Evolutionary conservation across 2,113 vertebrate genomes (phyloP).

Genomic region (Psophia crepitans): DNA sequence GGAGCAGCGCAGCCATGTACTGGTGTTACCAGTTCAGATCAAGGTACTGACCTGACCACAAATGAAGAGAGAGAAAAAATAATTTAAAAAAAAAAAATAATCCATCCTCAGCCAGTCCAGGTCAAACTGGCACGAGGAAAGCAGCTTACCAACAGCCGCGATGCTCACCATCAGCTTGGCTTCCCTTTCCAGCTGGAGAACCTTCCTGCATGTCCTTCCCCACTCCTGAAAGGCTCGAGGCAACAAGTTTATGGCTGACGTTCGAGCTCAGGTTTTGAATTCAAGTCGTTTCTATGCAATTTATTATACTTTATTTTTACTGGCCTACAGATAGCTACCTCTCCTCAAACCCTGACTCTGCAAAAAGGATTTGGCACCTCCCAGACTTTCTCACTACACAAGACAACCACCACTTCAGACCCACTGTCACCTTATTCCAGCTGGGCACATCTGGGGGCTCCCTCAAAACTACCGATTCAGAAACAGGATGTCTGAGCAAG

Average conservation of each 20-base stretch:
- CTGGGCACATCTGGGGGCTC: no score
- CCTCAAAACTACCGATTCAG: neutral
- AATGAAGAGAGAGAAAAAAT: neutral
- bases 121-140: neutral
- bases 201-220: neutral
- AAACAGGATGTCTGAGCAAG: neutral
- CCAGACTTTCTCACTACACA: fast-evolving
- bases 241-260: no score
- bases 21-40: no score
- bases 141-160: neutral
- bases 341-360: neutral
- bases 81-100: neutral
- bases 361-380: neutral
- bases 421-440: neutral
- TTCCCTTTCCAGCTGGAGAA: neutral
- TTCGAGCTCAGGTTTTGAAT: no score
- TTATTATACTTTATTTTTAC: no score
- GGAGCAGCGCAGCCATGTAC: no score
- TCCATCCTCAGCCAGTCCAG: neutral
- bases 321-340: no score
- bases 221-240: no score
- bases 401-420: neutral
- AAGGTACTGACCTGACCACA: neutral
- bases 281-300: no score
- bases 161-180: neutral